Evolutionary conservation across 2,888 invertebrate genomes (phyloP).

Genomic region (Griposia aprilina): DNA sequence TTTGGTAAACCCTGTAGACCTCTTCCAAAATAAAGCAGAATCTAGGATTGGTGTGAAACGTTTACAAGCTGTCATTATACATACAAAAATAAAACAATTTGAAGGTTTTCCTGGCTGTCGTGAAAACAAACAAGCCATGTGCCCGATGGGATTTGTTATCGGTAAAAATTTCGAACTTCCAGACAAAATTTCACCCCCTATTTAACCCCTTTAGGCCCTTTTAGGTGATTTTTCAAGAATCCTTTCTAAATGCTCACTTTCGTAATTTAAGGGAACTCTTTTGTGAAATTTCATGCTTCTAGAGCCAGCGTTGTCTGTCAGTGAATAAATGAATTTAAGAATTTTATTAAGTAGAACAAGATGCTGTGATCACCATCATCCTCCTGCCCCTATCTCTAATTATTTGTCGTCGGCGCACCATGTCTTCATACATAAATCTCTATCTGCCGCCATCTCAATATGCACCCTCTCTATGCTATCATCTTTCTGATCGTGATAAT

Average conservation of each 20-base stretch:
- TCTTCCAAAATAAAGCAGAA: background rate
- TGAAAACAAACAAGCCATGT: background rate
- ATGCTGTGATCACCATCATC: background rate
- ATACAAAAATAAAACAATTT: no score
- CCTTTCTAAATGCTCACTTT: background rate
- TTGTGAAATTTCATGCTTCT: background rate
- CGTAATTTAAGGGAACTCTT: background rate
- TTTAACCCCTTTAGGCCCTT: background rate
- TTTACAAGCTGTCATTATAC: background rate
- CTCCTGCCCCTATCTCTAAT: background rate
- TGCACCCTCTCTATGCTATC: no score
- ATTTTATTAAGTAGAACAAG: background rate
- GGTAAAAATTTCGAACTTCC: background rate
- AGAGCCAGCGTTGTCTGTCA: no score
- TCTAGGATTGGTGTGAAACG: background rate
- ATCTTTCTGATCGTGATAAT: no score
- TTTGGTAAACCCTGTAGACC: background rate
- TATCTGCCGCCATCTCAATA: no score
- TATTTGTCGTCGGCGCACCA: background rate
- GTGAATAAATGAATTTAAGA: background rate
- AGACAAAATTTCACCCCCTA: background rate
- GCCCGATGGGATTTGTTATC: background rate
- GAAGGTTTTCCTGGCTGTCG: no score
- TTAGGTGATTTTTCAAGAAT: background rate
- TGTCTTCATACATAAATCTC: background rate